Percentiles rank a stretch among this genome's conserved stretches.
Evolutionary conservation across 2,797 vertebrate species (phyloP).

Genomic region (Prunella strophiata): DNA sequence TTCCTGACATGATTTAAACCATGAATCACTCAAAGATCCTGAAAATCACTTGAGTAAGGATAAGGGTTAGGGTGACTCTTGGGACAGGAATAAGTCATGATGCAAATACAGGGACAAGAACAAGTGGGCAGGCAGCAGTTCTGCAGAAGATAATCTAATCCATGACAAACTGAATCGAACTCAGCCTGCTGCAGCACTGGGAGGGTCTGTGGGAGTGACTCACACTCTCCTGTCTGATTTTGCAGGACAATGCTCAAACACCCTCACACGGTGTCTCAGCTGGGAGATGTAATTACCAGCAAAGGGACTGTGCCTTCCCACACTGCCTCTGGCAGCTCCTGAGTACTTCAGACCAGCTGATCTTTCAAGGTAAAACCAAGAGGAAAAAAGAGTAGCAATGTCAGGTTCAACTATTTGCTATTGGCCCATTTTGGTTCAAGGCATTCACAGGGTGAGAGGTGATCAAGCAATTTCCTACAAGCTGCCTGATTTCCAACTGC

Average conservation of each 20-base stretch:
- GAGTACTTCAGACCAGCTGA: background rate
- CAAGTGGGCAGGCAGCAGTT: background rate
- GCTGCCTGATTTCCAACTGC: background rate
- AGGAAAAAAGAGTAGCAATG: rapidly evolving
- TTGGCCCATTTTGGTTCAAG: background rate
- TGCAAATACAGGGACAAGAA: background rate
- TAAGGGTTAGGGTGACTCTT: background rate
- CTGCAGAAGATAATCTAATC: background rate
- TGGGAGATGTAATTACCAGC: background rate
- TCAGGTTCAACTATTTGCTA: background rate
- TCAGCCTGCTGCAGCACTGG: background rate
- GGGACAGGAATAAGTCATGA: background rate
- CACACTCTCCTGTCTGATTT: background rate
- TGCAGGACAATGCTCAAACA: background rate
- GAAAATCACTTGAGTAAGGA: background rate
- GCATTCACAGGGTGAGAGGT: background rate
- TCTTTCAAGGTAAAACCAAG: background rate
- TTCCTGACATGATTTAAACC: background rate
- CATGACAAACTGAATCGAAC: background rate
- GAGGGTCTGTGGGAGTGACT: background rate
- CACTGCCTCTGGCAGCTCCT: background rate
- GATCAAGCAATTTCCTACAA: background rate
- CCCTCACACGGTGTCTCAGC: background rate
- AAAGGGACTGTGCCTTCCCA: background rate
- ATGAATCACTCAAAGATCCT: background rate